These are phyloP conservation scores for Oncorhynchus masou DNA, from an alignment of 2,113 vertebrate genomes.

Conservation along the genomic window DNA sequence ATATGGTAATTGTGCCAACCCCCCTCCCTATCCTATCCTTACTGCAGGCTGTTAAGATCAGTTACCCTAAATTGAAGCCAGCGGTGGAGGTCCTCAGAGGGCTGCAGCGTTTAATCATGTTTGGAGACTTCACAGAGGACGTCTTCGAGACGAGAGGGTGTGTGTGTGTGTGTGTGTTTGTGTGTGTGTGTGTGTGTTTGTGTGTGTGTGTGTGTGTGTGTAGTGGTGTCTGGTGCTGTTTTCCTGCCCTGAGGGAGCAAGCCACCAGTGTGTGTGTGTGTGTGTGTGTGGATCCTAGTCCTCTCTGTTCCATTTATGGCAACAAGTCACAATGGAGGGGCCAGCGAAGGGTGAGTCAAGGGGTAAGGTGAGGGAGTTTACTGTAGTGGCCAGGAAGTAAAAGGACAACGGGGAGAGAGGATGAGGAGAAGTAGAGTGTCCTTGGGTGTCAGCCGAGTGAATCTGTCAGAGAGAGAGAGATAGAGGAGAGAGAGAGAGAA, in stretches of 20 bases:
- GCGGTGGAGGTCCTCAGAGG: not conserved
- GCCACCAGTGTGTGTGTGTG: constrained; percentile 17
- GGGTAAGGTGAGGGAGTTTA: not conserved
- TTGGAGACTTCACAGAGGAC: not conserved
- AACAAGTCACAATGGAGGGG: not conserved
- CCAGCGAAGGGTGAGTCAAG: not conserved
- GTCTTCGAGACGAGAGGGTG: not conserved
- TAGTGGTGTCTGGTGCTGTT: constrained; percentile 3
- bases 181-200: not conserved
- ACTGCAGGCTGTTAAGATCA: not conserved
- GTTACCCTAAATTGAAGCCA: not conserved
- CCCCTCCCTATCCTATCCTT: too few relatives aligned
- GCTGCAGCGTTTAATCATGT: not conserved
- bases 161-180: constrained; percentile 5
- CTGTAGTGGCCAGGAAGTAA: not conserved
- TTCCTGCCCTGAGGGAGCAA: constrained; percentile 13
- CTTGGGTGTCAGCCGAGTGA: not conserved
- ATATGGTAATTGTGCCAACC: too few relatives aligned
- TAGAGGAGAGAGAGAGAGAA: not conserved
- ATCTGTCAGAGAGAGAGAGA: not conserved
- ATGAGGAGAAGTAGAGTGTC: not conserved
- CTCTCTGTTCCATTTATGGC: not conserved
- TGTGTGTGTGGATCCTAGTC: not conserved
- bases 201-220: constrained; percentile 9
- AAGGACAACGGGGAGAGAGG: not conserved